Conservation (phyloP, 2,888 invertebrate genomes). For the Standfussiana lucernea region DNA sequence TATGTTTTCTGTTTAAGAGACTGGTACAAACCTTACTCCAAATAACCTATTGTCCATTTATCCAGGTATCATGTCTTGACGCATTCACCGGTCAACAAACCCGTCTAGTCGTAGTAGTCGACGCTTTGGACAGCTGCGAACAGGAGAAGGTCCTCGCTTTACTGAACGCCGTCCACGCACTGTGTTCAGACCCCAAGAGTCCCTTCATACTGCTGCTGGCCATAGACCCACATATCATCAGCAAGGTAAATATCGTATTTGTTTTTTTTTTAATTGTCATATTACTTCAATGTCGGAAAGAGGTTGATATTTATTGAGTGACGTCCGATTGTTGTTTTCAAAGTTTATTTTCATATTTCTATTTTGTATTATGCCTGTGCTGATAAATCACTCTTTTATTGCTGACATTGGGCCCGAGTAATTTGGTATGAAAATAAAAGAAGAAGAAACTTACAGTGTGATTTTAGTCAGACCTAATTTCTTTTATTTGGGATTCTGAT, state of each 20-base stretch:
- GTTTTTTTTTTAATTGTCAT: not conserved
- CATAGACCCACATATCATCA: conserved; percentile 99
- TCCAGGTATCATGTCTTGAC: conserved; percentile 96
- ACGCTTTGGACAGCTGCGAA: conserved; percentile 99
- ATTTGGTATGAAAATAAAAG: not conserved
- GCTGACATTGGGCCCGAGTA: not conserved
- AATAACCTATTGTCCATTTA: not conserved
- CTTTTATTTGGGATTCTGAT: not conserved
- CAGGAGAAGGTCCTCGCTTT: conserved; percentile 98
- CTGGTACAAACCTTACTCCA: not conserved
- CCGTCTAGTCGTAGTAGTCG: conserved; percentile 98
- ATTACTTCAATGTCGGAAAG: not conserved
- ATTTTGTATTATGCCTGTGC: conserved; percentile 5
- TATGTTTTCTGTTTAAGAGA: not conserved
- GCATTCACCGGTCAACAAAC: conserved; percentile 98
- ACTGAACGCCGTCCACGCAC: conserved; percentile 98
- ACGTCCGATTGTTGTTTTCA: conserved; percentile 18
- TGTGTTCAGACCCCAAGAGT: conserved; percentile 97
- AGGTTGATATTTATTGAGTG: conserved; percentile 11
- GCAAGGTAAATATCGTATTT: conserved; percentile 92
- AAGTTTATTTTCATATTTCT: conserved; percentile 1
- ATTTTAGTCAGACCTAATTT: not conserved
- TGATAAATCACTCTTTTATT: conserved; percentile 9
- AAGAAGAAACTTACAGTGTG: not conserved
- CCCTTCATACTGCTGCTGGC: conserved; percentile 99